Conservation (phyloP, 2,888 invertebrate genomes). For the Hyposoter dolosus region DNA sequence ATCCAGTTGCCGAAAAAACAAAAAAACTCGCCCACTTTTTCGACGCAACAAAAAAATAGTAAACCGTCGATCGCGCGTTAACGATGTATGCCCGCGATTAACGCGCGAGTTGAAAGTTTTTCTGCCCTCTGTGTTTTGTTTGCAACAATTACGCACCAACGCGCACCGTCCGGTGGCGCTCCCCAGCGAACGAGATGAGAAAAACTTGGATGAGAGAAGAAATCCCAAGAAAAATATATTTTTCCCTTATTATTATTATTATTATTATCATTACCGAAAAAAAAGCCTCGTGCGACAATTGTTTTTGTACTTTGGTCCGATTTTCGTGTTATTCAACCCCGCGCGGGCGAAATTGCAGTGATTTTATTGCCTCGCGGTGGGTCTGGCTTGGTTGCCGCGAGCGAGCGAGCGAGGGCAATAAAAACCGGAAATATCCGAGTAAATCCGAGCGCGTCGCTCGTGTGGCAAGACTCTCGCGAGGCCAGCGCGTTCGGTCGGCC, state of each 20-base stretch:
- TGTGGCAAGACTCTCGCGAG: neutral
- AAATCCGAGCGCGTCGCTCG: constrained; percentile 8
- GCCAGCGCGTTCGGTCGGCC: too few relatives aligned
- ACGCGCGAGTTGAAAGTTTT: too few relatives aligned
- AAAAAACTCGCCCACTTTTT: neutral
- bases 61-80: neutral
- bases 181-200: neutral
- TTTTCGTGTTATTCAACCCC: constrained; percentile 2
- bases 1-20: neutral
- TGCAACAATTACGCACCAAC: constrained; percentile 2
- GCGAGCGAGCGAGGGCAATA: constrained; percentile 6
- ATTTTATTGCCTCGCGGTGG: neutral
- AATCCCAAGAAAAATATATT: too few relatives aligned
- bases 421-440: constrained; percentile 25
- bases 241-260: too few relatives aligned
- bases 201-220: too few relatives aligned
- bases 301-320: neutral
- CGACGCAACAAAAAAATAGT: neutral
- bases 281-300: too few relatives aligned
- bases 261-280: too few relatives aligned
- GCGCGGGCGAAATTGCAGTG: constrained; percentile 4
- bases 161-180: constrained; percentile 11
- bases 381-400: neutral
- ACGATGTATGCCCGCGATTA: too few relatives aligned
- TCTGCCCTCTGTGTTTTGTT: constrained; percentile 12